Conservation (phyloP, 1,140 invertebrate genomes). For the Helicoverpa zea region DNA sequence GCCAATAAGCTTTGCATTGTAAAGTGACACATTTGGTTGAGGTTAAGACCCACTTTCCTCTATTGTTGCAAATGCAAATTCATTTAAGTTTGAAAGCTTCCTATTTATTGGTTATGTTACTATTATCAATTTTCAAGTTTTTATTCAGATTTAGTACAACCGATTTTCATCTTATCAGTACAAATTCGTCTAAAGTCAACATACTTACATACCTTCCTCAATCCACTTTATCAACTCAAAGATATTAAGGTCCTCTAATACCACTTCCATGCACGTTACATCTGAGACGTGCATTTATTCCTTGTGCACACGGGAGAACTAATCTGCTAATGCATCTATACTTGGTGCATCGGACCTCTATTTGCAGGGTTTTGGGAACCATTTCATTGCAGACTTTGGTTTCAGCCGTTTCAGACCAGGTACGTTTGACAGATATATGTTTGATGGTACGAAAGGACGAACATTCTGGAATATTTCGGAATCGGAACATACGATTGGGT, state of each 20-base stretch:
- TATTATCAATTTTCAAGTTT: too few relatives aligned
- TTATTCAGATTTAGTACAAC: too few relatives aligned
- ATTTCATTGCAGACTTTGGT: slow-evolving; percentile 29
- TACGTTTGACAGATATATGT: slow-evolving; percentile 34
- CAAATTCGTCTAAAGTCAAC: too few relatives aligned
- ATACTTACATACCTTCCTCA: too few relatives aligned
- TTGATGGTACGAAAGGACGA: slow-evolving; percentile 4
- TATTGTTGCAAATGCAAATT: too few relatives aligned
- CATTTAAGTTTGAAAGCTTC: too few relatives aligned
- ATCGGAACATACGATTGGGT: background rate
- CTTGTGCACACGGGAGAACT: slow-evolving; percentile 56
- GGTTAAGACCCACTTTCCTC: too few relatives aligned
- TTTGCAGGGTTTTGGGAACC: slow-evolving; percentile 43
- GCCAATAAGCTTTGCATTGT: too few relatives aligned
- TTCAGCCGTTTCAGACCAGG: background rate
- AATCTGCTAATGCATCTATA: slow-evolving; percentile 69
- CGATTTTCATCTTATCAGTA: too few relatives aligned
- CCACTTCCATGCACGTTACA: slow-evolving; percentile 9
- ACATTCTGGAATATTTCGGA: background rate
- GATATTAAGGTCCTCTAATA: background rate
- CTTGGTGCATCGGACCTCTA: slow-evolving; percentile 48
- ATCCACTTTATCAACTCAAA: too few relatives aligned
- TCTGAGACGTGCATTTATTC: slow-evolving; percentile 54
- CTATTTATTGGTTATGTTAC: too few relatives aligned
- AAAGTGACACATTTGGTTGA: too few relatives aligned